Conservation (phyloP, 2,113 vertebrate genomes). For the Gallinago jamesoni region DNA sequence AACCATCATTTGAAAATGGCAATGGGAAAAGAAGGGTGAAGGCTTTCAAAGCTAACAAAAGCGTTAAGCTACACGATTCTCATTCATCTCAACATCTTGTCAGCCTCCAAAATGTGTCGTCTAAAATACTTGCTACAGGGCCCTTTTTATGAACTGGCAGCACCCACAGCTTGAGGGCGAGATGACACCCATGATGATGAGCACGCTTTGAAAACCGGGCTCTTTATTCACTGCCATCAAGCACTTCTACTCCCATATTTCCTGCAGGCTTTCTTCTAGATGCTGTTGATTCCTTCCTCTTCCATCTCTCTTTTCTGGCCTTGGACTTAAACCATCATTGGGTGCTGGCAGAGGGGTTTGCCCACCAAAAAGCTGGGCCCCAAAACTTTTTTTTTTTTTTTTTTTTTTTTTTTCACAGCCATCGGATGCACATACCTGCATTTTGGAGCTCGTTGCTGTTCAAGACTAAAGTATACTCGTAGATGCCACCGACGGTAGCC, state of each 20-base stretch:
- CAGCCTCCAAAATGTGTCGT: neutral
- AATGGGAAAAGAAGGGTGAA: neutral
- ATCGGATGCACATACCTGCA: slow-evolving; percentile 50
- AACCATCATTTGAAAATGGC: slow-evolving; percentile 17
- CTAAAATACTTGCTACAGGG: neutral
- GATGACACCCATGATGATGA: neutral
- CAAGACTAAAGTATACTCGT: slow-evolving; percentile 83
- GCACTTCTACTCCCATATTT: neutral
- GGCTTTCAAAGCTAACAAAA: slow-evolving; percentile 17
- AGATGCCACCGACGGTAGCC: slow-evolving; percentile 84
- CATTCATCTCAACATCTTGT: slow-evolving; percentile 37
- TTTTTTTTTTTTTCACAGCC: neutral
- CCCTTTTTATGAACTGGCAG: neutral
- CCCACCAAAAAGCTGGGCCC: neutral
- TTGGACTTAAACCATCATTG: neutral
- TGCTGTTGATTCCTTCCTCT: neutral
- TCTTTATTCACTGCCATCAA: neutral
- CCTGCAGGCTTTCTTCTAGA: neutral
- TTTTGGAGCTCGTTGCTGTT: slow-evolving; percentile 74
- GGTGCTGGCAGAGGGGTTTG: neutral
- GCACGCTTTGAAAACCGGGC: neutral
- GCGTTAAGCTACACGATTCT: neutral
- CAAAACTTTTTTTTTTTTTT: neutral
- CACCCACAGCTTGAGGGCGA: neutral
- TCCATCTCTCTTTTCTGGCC: neutral